These are phyloP conservation scores for Sporophila hypoxantha DNA, from an alignment of 2,113 vertebrate species.

Conservation along the genomic window DNA sequence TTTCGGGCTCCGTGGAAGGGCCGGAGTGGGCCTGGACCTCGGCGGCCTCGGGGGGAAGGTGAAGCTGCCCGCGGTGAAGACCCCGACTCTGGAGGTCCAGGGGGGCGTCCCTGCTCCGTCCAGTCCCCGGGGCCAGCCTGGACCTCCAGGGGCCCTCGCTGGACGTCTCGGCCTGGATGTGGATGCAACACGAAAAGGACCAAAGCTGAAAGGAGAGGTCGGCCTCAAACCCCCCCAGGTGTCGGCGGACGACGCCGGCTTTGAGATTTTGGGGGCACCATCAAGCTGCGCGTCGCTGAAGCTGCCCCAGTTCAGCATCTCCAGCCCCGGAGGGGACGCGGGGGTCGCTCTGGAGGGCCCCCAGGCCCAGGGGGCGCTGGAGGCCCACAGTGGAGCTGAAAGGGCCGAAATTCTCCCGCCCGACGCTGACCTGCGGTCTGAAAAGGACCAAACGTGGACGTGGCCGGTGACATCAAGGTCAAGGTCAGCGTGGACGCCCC, in stretches of 20 bases:
- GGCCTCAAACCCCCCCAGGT: slow-evolving; percentile 16
- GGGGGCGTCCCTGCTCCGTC: neutral
- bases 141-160: slow-evolving; percentile 12
- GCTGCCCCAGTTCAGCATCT: slow-evolving; percentile 61
- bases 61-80: slow-evolving; percentile 25
- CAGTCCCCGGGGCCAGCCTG: neutral
- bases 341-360: slow-evolving; percentile 13
- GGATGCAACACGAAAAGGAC: slow-evolving; percentile 64
- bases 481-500: neutral
- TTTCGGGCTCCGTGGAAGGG: neutral
- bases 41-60: slow-evolving; percentile 40
- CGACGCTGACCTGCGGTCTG: neutral
- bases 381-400: neutral
- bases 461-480: neutral
- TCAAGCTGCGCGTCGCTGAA: slow-evolving; percentile 68
- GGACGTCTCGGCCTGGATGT: neutral
- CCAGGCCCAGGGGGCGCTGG: slow-evolving; percentile 12
- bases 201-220: slow-evolving; percentile 65
- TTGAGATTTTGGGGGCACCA: slow-evolving; percentile 48
- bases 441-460: slow-evolving; percentile 42
- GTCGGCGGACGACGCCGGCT: neutral
- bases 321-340: neutral
- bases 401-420: neutral
- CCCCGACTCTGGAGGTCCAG: neutral
- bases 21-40: neutral